Base-by-base conservation (phyloP, 2,888 invertebrate species). In the Orchesellides sinensis region DNA sequence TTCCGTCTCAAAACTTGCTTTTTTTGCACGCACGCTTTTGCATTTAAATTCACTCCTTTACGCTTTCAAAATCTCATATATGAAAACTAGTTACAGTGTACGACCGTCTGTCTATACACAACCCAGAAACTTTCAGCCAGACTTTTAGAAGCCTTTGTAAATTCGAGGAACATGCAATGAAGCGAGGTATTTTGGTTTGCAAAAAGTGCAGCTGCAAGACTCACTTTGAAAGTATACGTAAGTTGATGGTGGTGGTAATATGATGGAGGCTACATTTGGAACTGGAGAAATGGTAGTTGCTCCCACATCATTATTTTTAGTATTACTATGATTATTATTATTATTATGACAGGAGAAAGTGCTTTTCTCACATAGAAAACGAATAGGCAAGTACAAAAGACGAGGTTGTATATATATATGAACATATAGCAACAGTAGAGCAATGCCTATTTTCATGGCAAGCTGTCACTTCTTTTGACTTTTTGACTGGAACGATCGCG, bases 391-490 rank as follows among this genome's bases (percentile, higher is more conserved):
- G 19, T 2, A 8, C n/a, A 52, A 52, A 69, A 69, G 69, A 69
- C 69, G 49, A 49, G 49, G n/a, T n/a, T n/a, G n/a, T n/a, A n/a
- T n/a, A n/a, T n/a, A n/a, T n/a, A n/a, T n/a, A n/a, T n/a, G n/a
- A n/a, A n/a, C n/a, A n/a, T n/a, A n/a, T 49, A 47, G 47, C 56
- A 70, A 25, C 40, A 45, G 25, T 45, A 40, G 65, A n/a, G 65
- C 45, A 19, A 6, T 21, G n/a, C 56, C 49, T 49, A 49, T 68
- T 49, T 47, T 17, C 27, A 10, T 54, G 25, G 63, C 47, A 61
- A 74, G 49, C 25, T 74, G 74, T 65, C 74, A 63, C 52, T 61
- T 74, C 45, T 25, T 49, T 27, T 52, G 74, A 74, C 74, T 74
- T 74, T 63, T 73, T 73, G 61, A 70, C 70, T 70, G 56, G 19